phyloP scores from a whole-genome alignment of 1,140 invertebrate genomes.

The Dreissena polymorpha region DNA sequence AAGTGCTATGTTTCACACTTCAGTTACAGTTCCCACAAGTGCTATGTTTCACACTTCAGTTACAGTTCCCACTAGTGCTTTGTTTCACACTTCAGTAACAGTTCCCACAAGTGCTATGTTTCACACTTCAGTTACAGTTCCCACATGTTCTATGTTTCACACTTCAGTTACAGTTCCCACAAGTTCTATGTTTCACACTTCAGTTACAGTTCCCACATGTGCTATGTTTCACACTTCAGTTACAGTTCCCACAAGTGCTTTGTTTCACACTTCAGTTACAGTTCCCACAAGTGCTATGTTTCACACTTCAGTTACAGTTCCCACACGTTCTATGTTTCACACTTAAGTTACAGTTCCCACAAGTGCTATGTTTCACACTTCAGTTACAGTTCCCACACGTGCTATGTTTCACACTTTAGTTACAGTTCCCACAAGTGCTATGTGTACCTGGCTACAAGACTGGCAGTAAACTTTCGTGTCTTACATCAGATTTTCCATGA shows the following conservation, averaged over 20 bases:
- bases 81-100: conserved; percentile 26
- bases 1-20: conserved; percentile 6
- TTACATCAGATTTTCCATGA: conserved; percentile 41
- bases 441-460: conserved; percentile 35
- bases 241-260: background rate
- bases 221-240: conserved; percentile 22
- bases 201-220: conserved; percentile 8
- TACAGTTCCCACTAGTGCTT: background rate
- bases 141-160: background rate
- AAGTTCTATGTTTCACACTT: conserved; percentile 3
- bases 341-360: conserved; percentile 15
- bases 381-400: conserved; percentile 9
- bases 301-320: conserved; percentile 23
- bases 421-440: background rate
- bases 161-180: conserved; percentile 18
- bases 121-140: conserved; percentile 23
- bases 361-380: conserved; percentile 6
- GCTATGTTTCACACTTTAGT: conserved; percentile 20
- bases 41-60: conserved; percentile 22
- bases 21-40: conserved; percentile 8
- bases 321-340: background rate
- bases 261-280: conserved; percentile 28
- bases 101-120: background rate
- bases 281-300: background rate
- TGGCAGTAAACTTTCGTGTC: conserved; percentile 23